Evolutionary conservation across 2,113 vertebrate genomes (phyloP).

Genomic region (Dunckerocampus dactyliophorus): DNA sequence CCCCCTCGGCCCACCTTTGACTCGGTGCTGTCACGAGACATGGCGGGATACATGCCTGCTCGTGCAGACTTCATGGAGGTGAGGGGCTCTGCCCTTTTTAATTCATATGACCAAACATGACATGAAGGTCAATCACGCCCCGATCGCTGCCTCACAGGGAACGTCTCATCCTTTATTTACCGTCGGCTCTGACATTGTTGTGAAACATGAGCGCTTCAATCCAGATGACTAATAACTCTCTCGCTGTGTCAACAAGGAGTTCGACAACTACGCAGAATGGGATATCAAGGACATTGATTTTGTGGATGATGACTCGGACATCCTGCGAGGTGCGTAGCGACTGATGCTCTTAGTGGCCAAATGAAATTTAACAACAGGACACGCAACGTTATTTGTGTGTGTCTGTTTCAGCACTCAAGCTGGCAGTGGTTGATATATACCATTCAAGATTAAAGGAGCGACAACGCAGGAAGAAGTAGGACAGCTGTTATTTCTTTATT

Average conservation of each 20-base stretch:
- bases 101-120: neutral
- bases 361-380: neutral
- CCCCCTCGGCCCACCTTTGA: constrained; percentile 94
- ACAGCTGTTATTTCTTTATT: neutral
- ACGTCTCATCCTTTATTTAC: constrained; percentile 1
- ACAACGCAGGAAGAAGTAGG: constrained; percentile 92
- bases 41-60: constrained; percentile 99
- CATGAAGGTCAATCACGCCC: neutral
- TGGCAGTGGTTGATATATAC: constrained; percentile 97
- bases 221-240: neutral
- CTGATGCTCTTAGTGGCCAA: too few species aligned
- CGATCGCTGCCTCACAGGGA: neutral
- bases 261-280: constrained; percentile 99
- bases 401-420: constrained; percentile 84
- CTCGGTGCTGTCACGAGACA: constrained; percentile 91
- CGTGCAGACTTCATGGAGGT: constrained; percentile 98
- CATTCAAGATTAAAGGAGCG: constrained; percentile 95
- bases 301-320: constrained; percentile 97
- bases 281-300: constrained; percentile 99
- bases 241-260: constrained; percentile 77
- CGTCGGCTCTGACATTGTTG: constrained; percentile 10
- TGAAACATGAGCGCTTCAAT: neutral
- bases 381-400: neutral
- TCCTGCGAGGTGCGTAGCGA: constrained; percentile 83
- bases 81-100: constrained; percentile 31